Evolutionary conservation across 1,140 invertebrate species (phyloP).

Genomic region (Drosophila teissieri): DNA sequence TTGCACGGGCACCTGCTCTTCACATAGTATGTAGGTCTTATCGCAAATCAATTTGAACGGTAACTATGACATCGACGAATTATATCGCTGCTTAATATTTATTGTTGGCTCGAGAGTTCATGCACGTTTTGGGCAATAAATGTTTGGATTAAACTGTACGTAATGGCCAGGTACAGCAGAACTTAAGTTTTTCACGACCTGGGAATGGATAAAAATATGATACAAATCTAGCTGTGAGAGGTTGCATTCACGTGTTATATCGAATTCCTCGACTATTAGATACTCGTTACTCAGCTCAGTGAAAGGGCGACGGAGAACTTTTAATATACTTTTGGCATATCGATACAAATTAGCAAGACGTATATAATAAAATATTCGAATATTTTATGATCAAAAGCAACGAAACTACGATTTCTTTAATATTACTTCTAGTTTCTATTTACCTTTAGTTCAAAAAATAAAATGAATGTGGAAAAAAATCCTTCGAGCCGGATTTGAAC

Average conservation of each 20-base stretch:
- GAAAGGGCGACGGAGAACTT: too few species aligned
- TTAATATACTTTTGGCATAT: too few species aligned
- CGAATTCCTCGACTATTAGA: too few species aligned
- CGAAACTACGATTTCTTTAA: too few species aligned
- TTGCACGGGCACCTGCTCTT: constrained; percentile 3
- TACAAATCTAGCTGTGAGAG: too few species aligned
- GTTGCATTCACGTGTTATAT: too few species aligned
- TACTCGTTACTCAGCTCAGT: too few species aligned
- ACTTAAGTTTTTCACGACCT: background rate
- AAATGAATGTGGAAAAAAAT: background rate
- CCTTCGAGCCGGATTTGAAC: constrained; percentile 90
- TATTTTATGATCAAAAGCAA: too few species aligned
- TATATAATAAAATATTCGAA: too few species aligned
- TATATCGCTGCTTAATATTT: constrained; percentile 21
- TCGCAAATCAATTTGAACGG: constrained; percentile 9
- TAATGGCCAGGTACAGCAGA: background rate
- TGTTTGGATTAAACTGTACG: constrained; percentile 5
- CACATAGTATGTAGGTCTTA: background rate
- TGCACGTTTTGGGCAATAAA: constrained; percentile 36
- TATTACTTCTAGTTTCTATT: too few species aligned
- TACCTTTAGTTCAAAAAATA: too few species aligned
- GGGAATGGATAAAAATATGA: background rate
- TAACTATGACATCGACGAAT: constrained; percentile 19
- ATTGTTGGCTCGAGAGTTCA: constrained; percentile 17
- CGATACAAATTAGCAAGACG: too few species aligned